Base-by-base conservation (phyloP, 2,113 vertebrate species). In the Synodontis membranacea region DNA sequence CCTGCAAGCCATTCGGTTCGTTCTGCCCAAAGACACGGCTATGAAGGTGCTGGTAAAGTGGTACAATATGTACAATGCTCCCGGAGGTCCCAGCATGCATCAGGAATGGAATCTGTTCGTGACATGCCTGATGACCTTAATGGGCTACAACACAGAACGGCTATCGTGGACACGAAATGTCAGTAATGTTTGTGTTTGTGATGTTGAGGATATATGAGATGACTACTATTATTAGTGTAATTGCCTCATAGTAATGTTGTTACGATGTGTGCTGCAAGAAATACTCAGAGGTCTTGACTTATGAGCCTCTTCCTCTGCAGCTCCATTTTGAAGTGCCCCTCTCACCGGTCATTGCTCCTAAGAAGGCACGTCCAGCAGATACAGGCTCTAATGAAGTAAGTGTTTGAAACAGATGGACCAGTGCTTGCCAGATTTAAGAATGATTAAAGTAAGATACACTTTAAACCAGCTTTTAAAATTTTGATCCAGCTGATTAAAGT, bases 61-160 rank as follows among this genome's bases (percentile, higher is more conserved):
- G 98, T 99, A 99, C 90, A 99, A 97, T 60, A 97, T 96, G 84
- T 97, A 98, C 90, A 99, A 99, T 0, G 98, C 98, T 1, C 97
- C 97, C 0, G 98, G 98, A 15, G 97, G 98, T 15, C 97, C 97
- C 87, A 97, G 95, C 86, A 95, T 96, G 84, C 97, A 98, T 83
- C 96, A 96, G 0, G 98, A 99, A 90, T 99, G 98, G 98, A 99
- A 95, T 90, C 92, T 97, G 64, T 99, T 99, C 91, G 96, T 99
- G 84, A 98, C 96, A 0, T 99, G 98, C 86, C 96, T 99, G 56
- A 96, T 99, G 96, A 97, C 96, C 11, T 94, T 99, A 93, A 98
- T 99, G 98, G 98, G 98, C 80, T 99, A 99, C 94, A 98, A 97
- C 93, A 99, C 98, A 0, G 97, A 99, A 75, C 96, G 97, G 11